Base-by-base conservation (phyloP, 1,140 invertebrate species). In the Octopus bimaculoides region DNA sequence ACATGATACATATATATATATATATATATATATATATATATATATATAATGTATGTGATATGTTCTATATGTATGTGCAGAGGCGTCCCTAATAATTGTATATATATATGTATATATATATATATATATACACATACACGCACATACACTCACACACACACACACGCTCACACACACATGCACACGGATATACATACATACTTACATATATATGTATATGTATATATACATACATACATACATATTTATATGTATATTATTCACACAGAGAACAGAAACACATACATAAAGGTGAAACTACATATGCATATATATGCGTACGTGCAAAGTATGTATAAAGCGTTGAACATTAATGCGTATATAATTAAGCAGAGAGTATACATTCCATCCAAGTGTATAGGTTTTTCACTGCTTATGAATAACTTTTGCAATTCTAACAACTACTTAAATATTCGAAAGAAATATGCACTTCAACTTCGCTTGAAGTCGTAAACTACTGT, bases 181-280 rank as follows among this genome's bases (percentile, higher is more conserved):
- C 5, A 14, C 26, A 69, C 14, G 5, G 17, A 69, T 69, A 69
- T 17, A 14, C 5, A 69, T 69, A 6, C 5, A 14, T 14, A 14
- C 5, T 0, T 17, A 10, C 0, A 14, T 69, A 14, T 69, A 14
- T 69, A 14, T 14, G 5, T 69, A 69, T 69, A 69, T 69, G 5
- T 69, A 69, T 69, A 69, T 69, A 69, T 69, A 69, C 5, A 69
- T 69, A 69, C 5, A 69, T 69, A 69, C 5, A 69, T 69, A 69
- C 5, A 69, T 69, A 69, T 69, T n/a, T 69, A 69, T 69, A 69
- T 69, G 20, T 69, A 69, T 69, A 14, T 61, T 8, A 61, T 61
- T 10, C 17, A 61, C 17, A 61, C 17, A 61, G 17, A 10, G 17
- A 10, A 61, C 17, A 61, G 9, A 61, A 61, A 10, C 9, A 10